phyloP scores from a whole-genome alignment of 23 tunicate species.

The Oikopleura dioica region DNA sequence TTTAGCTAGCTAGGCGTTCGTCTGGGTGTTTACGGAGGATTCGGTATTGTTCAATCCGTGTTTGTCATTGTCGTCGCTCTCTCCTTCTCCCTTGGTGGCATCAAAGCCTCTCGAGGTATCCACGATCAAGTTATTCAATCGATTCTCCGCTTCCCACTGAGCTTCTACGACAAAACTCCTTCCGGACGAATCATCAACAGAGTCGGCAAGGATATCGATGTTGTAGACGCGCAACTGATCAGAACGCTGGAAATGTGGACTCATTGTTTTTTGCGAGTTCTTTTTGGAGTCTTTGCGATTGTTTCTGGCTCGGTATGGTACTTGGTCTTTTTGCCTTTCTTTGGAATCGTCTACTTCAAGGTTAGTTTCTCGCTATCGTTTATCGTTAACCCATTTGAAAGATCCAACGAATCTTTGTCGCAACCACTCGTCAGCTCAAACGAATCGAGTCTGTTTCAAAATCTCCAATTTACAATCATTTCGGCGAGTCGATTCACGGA shows the following conservation, averaged over 20 bases:
- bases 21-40: not conserved
- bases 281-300: not conserved
- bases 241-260: constrained; percentile 16
- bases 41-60: not conserved
- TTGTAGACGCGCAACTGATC: constrained; percentile 44
- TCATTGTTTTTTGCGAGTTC: not conserved
- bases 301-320: not conserved
- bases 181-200: constrained; percentile 69
- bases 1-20: not conserved
- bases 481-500: constrained; percentile 26
- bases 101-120: constrained; percentile 34
- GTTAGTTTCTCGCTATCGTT: not conserved
- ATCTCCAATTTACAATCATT: constrained; percentile 35
- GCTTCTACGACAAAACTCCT: constrained; percentile 74
- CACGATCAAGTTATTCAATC: constrained; percentile 33
- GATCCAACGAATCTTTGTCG: constrained; percentile 25
- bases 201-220: constrained; percentile 70
- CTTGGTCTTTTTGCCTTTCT: not conserved
- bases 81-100: not conserved
- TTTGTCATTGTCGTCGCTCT: not conserved
- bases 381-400: too few relatives aligned
- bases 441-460: constrained; percentile 29
- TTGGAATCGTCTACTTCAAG: not conserved
- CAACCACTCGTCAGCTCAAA: constrained; percentile 34
- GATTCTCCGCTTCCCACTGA: constrained; percentile 45